Percentiles rank a stretch among this genome's conserved stretches.
phyloP scores from a whole-genome alignment of 2,888 invertebrate genomes.

The Oithona nana region DNA sequence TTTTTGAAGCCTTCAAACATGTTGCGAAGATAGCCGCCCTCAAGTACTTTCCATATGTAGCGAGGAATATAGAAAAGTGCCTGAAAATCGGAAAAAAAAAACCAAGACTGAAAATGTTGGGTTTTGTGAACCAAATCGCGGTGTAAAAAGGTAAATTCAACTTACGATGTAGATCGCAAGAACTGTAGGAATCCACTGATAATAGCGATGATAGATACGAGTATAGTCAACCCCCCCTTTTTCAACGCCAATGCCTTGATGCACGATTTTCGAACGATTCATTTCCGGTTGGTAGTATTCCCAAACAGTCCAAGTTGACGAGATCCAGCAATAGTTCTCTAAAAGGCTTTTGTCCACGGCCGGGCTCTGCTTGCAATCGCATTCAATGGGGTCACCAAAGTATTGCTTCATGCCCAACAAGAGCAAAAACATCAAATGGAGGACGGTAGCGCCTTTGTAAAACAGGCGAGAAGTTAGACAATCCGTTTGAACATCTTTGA shows the following conservation, averaged over 20 bases:
- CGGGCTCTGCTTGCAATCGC: constrained; percentile 16
- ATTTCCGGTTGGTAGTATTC: neutral
- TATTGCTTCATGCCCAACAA: constrained; percentile 23
- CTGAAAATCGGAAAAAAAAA: too few species aligned
- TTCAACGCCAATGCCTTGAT: constrained; percentile 21
- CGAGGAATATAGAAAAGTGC: constrained; percentile 23
- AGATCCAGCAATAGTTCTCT: constrained; percentile 4
- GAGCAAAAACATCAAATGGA: constrained; percentile 23
- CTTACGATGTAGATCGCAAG: constrained; percentile 23
- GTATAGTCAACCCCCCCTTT: neutral
- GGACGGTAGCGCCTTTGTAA: constrained; percentile 22
- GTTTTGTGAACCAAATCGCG: too few species aligned
- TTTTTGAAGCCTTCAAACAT: constrained; percentile 1
- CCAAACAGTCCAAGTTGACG: constrained; percentile 2
- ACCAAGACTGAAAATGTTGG: too few species aligned
- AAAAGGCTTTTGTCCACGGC: neutral
- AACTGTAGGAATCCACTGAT: constrained; percentile 24
- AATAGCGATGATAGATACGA: constrained; percentile 23
- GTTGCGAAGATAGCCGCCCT: constrained; percentile 20
- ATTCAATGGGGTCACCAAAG: constrained; percentile 23
- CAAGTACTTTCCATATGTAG: constrained; percentile 23
- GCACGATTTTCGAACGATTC: constrained; percentile 19
- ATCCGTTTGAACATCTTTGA: too few species aligned
- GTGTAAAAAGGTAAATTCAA: too few species aligned
- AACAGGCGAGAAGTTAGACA: constrained; percentile 23